These are phyloP conservation scores for Prunella himalayana DNA, from an alignment of 2,113 vertebrate species.

Conservation along the genomic window DNA sequence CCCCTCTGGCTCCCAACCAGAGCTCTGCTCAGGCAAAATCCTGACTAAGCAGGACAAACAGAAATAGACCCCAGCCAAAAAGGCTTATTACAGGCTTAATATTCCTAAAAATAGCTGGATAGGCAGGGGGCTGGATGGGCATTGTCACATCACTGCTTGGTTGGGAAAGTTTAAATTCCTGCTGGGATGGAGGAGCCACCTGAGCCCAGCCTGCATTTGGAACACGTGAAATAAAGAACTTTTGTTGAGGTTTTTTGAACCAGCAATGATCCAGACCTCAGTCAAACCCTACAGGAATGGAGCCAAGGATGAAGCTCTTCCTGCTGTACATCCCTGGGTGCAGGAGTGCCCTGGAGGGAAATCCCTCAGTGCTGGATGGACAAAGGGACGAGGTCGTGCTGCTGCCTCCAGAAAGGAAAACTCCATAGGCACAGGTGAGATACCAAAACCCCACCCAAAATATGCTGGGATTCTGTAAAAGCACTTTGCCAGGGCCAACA, in stretches of 20 bases:
- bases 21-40: not conserved
- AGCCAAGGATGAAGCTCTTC: rapidly evolving
- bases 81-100: not conserved
- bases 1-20: not conserved
- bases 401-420: not conserved
- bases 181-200: not conserved
- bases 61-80: not conserved
- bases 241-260: not conserved
- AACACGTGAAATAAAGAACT: not conserved
- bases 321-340: not conserved
- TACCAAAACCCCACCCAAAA: not conserved
- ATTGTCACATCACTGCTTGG: rapidly evolving
- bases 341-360: not conserved
- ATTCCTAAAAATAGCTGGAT: not conserved
- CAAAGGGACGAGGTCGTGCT: rapidly evolving
- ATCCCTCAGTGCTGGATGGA: not conserved
- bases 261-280: not conserved
- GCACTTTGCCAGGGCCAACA: not conserved
- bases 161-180: not conserved
- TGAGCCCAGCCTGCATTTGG: not conserved
- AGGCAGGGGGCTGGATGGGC: not conserved
- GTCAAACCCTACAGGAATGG: not conserved
- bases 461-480: not conserved
- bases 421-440: not conserved
- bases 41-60: not conserved